Conservation (phyloP, 1,140 invertebrate genomes). For the Dolichoris vasculosae region DNA sequence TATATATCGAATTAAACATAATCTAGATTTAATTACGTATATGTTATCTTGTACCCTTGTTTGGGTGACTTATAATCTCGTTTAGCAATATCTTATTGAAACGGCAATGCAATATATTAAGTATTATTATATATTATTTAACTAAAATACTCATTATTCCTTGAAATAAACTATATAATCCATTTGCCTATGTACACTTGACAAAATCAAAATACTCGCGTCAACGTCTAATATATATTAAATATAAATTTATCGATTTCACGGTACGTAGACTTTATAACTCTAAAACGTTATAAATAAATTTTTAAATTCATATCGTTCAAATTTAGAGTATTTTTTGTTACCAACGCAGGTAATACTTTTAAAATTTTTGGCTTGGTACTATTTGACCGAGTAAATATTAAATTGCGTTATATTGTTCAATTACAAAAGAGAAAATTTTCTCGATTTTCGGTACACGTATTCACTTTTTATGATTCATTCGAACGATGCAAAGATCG, state of each 20-base stretch:
- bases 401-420: background rate
- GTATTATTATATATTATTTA: background rate
- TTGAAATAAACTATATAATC: background rate
- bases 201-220: background rate
- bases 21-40: background rate
- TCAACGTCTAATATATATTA: background rate
- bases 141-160: background rate
- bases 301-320: background rate
- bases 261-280: background rate
- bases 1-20: too few species aligned
- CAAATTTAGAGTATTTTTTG: background rate
- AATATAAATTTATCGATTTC: conserved; percentile 9
- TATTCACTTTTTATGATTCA: too few species aligned
- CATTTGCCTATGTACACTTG: background rate
- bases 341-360: background rate
- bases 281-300: background rate
- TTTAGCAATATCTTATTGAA: background rate
- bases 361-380: background rate
- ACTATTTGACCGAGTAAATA: background rate
- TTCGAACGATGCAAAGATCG: background rate
- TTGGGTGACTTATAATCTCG: background rate
- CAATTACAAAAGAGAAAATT: background rate
- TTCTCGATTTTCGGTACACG: background rate
- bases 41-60: background rate
- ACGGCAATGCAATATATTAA: background rate